Evolutionary conservation across 2,113 vertebrate species (phyloP).

Genomic region (Lanius collurio): DNA sequence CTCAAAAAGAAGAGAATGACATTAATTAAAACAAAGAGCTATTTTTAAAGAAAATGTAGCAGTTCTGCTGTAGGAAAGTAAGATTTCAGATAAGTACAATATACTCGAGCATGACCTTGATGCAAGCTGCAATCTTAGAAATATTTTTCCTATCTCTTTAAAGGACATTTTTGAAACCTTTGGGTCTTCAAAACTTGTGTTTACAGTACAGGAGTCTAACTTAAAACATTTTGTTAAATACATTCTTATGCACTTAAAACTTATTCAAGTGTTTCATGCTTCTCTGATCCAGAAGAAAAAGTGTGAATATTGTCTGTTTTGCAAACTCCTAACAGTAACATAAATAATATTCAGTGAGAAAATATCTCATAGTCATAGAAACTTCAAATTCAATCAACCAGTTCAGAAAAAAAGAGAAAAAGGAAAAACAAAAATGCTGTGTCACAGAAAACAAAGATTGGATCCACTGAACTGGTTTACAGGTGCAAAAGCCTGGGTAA

Average conservation of each 20-base stretch:
- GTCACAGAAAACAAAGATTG: not conserved
- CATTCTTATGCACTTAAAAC: not conserved
- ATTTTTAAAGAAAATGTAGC: not conserved
- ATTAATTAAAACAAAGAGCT: not conserved
- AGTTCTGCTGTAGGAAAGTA: not conserved
- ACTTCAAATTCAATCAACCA: not conserved
- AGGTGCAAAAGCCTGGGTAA: not conserved
- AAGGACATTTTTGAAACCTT: not conserved
- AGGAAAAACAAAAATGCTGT: accelerated
- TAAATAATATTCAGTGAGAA: not conserved
- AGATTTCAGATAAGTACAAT: not conserved
- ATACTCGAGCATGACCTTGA: accelerated
- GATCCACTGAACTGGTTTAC: not conserved
- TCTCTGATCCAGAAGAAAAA: not conserved
- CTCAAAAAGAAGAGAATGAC: not conserved
- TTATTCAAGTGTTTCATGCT: not conserved
- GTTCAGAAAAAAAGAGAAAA: accelerated
- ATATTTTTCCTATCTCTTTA: not conserved
- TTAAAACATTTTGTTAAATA: not conserved
- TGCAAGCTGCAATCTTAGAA: not conserved
- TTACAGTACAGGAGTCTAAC: not conserved
- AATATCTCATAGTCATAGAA: not conserved
- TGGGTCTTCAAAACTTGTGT: not conserved
- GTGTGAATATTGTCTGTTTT: not conserved
- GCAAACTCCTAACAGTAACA: not conserved